phyloP scores from a whole-genome alignment of 37 sponge, comb jelly and placozoan genomes.

The Cladorhizidae sp. region DNA sequence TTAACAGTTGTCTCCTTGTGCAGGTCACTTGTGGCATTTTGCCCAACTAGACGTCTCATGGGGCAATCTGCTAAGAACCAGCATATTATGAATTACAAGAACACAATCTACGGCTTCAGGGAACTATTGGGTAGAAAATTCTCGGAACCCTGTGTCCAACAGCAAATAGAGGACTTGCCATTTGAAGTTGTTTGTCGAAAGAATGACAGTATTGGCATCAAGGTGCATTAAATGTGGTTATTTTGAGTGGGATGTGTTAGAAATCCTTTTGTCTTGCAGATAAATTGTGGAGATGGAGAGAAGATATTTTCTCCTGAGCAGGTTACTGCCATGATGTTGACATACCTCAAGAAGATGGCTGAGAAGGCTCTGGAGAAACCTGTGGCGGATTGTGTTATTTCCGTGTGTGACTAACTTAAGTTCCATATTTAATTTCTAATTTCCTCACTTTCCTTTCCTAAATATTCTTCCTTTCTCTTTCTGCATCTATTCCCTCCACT shows the following conservation, averaged over 20 bases:
- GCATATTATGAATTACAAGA: constrained; percentile 80
- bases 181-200: constrained; percentile 62
- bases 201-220: constrained; percentile 76
- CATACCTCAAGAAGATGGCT: constrained; percentile 79
- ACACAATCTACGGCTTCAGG: constrained; percentile 83
- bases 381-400: constrained; percentile 93
- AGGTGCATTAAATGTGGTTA: constrained; percentile 57
- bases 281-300: constrained; percentile 64
- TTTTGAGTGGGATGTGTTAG: too few species aligned
- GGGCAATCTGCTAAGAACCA: constrained; percentile 88
- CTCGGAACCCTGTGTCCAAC: constrained; percentile 87
- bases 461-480: too few species aligned
- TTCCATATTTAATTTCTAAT: background rate
- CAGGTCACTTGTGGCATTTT: constrained; percentile 81
- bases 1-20: background rate
- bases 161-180: constrained; percentile 57
- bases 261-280: constrained; percentile 45
- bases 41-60: constrained; percentile 54
- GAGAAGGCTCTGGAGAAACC: constrained; percentile 73
- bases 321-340: constrained; percentile 77
- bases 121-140: constrained; percentile 82
- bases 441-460: background rate
- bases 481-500: too few species aligned
- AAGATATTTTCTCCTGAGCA: constrained; percentile 78
- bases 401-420: constrained; percentile 62